Evolutionary conservation across 2,797 vertebrate genomes (phyloP), one percentile per base, ranked within the genome.

Genomic region (Glyptemys insculpta): DNA sequence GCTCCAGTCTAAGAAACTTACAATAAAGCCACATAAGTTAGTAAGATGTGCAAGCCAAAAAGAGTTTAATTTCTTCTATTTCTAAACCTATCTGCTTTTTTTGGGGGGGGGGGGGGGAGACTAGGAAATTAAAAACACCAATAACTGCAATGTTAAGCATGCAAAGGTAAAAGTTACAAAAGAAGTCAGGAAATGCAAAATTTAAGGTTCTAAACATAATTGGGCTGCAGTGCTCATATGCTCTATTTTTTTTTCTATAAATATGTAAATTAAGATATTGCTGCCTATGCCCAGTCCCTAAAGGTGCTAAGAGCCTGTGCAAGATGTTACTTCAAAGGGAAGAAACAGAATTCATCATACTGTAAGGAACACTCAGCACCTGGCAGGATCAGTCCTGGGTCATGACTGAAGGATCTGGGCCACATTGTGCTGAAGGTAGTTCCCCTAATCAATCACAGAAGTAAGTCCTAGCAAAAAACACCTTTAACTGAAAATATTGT

Each of bases 321-420:
- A 91, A 94, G 44, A 37, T 62, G 15, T 4, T 18, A 59, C 90
- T 92, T 87, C 79, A 79, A 44, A n/a, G 93, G 79, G 59, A 94
- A 89, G 2, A 47, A 12, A 84, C 1, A 68, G 68, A 18, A 31
- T 23, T 50, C 31, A 76, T 53, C 15, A 83, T n/a, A 91, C 1
- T 52, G 15, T 8, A 86, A 83, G 79, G 0, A 4, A 52, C 18
- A 87, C 37, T 18, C 23, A 89, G 41, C 85, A 81, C 10, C 16
- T 82, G 86, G 37, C 4, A 87, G 88, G 89, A 94, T 1, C 25
- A 79, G 21, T 27, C 19, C 5, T 12, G 23, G 41, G 68, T 74
- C 68, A 74, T 41, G 37, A 44, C 68, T 27, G 37, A 74, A 74
- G 23, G 21, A 74, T 74, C 41, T 74, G 34, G 81, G 7, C 54